These are phyloP conservation scores for Sander lucioperca DNA, from an alignment of 2,113 vertebrate species.

Conservation along the genomic window DNA sequence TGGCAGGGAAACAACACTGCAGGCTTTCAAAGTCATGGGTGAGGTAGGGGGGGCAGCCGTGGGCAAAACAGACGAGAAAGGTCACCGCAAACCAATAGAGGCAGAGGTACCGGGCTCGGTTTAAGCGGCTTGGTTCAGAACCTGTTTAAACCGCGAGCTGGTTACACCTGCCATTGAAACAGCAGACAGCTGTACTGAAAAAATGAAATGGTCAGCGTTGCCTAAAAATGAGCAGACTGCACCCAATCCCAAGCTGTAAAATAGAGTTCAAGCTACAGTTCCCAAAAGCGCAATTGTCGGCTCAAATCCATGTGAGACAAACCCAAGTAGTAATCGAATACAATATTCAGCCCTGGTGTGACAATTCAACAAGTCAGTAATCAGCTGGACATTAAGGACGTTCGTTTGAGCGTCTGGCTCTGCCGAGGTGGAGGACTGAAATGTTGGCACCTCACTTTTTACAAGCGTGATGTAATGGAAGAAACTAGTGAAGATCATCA, in stretches of 20 bases:
- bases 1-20: background rate
- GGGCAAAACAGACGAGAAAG: background rate
- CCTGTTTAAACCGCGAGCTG: background rate
- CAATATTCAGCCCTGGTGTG: too few relatives aligned
- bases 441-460: background rate
- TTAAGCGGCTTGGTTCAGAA: background rate
- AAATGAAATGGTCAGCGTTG: background rate
- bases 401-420: background rate
- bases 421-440: too few relatives aligned
- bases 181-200: background rate
- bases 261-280: background rate
- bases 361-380: too few relatives aligned
- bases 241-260: background rate
- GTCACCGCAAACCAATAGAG: background rate
- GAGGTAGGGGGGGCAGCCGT: background rate
- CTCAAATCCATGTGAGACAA: too few relatives aligned
- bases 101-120: background rate
- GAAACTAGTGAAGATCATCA: background rate
- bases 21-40: constrained; percentile 15
- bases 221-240: background rate
- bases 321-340: too few relatives aligned
- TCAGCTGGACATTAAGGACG: background rate
- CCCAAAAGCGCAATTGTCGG: background rate
- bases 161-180: background rate
- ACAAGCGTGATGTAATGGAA: too few relatives aligned